Percentiles rank a stretch among this genome's conserved stretches.
Evolutionary conservation across 2,888 invertebrate species (phyloP).

Genomic region (Hydriomena furcata): DNA sequence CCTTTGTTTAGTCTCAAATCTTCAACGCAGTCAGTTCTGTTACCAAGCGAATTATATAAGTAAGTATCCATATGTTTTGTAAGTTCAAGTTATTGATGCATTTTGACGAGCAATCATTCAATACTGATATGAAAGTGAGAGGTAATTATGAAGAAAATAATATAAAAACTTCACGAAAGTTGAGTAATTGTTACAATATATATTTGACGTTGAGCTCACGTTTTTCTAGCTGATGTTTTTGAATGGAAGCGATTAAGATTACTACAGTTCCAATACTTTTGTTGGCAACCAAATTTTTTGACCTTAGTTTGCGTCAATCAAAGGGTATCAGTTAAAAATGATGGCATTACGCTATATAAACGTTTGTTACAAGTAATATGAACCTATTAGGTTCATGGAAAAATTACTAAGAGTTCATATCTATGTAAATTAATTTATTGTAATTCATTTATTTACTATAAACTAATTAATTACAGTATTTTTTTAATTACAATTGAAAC

Average conservation of each 20-base stretch:
- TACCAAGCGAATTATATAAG: slow-evolving; percentile 16
- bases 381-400: not conserved
- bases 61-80: too few species aligned
- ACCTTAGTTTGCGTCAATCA: slow-evolving; percentile 58
- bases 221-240: too few species aligned
- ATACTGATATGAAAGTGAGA: slow-evolving; percentile 29
- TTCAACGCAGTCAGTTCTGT: not conserved
- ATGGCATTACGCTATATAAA: slow-evolving; percentile 27
- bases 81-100: slow-evolving; percentile 5
- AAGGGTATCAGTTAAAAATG: slow-evolving; percentile 48
- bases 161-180: not conserved
- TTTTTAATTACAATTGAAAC: too few species aligned
- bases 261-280: slow-evolving; percentile 24
- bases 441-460: too few species aligned
- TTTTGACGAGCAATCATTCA: slow-evolving; percentile 12
- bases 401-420: not conserved
- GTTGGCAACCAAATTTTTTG: slow-evolving; percentile 49
- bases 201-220: slow-evolving; percentile 30
- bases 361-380: not conserved
- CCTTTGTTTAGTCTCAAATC: slow-evolving; percentile 30
- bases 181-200: not conserved
- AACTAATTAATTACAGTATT: too few species aligned
- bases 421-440: too few species aligned
- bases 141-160: slow-evolving; percentile 17
- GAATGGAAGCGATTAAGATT: slow-evolving; percentile 40